A percentile compares a stretch with the other conserved stretches of the same genome.
phyloP scores from a whole-genome alignment of 2,888 invertebrate genomes.

The Liodrosophila aerea region DNA sequence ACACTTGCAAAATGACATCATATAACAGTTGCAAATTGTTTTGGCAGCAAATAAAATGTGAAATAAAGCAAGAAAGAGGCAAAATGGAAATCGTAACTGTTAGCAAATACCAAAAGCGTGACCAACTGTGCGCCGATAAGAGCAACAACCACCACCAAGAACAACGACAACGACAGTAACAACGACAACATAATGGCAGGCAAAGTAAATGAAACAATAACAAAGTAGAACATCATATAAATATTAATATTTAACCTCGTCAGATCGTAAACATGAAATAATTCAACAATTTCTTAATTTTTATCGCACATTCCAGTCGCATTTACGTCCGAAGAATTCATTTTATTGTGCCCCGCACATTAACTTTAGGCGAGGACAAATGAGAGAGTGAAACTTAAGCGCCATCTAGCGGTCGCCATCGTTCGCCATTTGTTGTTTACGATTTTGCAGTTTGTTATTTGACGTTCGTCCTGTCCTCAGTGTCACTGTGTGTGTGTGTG shows the following conservation, averaged over 20 bases:
- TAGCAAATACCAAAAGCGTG: slow-evolving; percentile 70
- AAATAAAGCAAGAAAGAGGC: slow-evolving; percentile 16
- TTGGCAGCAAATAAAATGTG: slow-evolving; percentile 64
- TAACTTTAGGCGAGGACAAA: too few relatives aligned
- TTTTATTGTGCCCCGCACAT: slow-evolving; percentile 43
- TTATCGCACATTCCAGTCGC: slow-evolving; percentile 55
- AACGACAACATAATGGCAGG: slow-evolving; percentile 19
- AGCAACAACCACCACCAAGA: slow-evolving; percentile 45
- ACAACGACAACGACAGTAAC: slow-evolving; percentile 16
- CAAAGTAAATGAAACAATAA: slow-evolving; percentile 14
- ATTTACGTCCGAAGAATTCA: slow-evolving; percentile 48
- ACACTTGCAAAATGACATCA: slow-evolving; percentile 73
- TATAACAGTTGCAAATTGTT: slow-evolving; percentile 65
- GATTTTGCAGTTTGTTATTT: slow-evolving; percentile 77
- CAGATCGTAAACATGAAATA: slow-evolving; percentile 59
- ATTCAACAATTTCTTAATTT: slow-evolving; percentile 76
- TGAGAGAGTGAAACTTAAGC: slow-evolving; percentile 67
- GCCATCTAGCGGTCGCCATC: slow-evolving; percentile 61
- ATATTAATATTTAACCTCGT: slow-evolving; percentile 44
- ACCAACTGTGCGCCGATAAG: slow-evolving; percentile 68
- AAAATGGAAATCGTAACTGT: slow-evolving; percentile 56
- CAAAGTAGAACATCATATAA: slow-evolving; percentile 32
- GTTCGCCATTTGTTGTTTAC: slow-evolving; percentile 60
- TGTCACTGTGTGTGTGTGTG: too few relatives aligned
- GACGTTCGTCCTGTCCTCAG: slow-evolving; percentile 37